A percentile compares a stretch with the other conserved stretches of the same genome.
phyloP scores from a whole-genome alignment of 2,888 invertebrate genomes.

The Athetis lepigone region DNA sequence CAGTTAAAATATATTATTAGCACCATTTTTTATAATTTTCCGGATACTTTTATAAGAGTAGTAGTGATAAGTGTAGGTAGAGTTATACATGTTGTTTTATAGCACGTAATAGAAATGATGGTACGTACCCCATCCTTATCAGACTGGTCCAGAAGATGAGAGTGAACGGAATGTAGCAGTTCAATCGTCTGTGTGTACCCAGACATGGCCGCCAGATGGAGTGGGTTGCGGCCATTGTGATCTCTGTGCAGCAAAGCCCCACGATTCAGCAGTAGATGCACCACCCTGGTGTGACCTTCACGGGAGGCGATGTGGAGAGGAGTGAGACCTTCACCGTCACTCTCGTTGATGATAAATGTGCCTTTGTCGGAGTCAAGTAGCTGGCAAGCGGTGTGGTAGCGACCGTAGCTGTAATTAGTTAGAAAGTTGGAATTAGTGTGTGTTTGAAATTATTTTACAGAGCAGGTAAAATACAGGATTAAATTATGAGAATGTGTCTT shows the following conservation, averaged over 20 bases:
- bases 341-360: slow-evolving; percentile 97
- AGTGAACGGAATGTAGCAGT: slow-evolving; percentile 95
- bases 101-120: not conserved
- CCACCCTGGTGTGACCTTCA: slow-evolving; percentile 96
- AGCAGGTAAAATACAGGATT: slow-evolving; percentile 79
- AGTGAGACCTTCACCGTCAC: slow-evolving; percentile 96
- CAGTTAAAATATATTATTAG: too few relatives aligned
- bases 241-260: slow-evolving; percentile 95
- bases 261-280: slow-evolving; percentile 95
- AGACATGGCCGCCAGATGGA: slow-evolving; percentile 96
- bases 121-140: slow-evolving; percentile 96
- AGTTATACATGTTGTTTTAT: too few relatives aligned
- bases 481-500: too few relatives aligned
- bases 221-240: slow-evolving; percentile 95
- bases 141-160: slow-evolving; percentile 95
- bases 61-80: too few relatives aligned
- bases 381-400: slow-evolving; percentile 95
- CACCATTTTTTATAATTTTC: too few relatives aligned
- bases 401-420: slow-evolving; percentile 91
- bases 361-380: slow-evolving; percentile 96
- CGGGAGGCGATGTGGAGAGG: slow-evolving; percentile 96
- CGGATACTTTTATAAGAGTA: too few relatives aligned
- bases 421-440: not conserved
- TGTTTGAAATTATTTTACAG: too few relatives aligned
- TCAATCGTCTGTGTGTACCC: slow-evolving; percentile 96